Evolutionary conservation across 2,797 vertebrate species (phyloP), one percentile per base, ranked within the genome.

Genomic region (Bovichtus variegatus): DNA sequence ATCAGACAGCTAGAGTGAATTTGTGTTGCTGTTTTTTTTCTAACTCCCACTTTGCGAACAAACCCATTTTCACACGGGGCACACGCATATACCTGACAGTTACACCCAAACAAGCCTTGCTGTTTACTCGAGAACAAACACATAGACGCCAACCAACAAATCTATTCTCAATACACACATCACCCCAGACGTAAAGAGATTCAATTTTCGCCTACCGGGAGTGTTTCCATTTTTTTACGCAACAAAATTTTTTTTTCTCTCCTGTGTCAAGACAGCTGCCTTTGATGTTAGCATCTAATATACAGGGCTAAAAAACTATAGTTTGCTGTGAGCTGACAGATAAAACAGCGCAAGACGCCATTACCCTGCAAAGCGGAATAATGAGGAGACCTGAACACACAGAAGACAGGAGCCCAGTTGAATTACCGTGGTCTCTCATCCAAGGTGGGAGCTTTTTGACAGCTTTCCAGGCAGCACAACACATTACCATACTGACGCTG

Each of bases 271-370:
- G 94, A 93, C 92, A 92, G 92, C 92, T 89, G 81, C 90, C 91
- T 95, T 95, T 95, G 94, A 95, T 95, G 94, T 93, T 92, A 92
- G 92, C 94, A 94, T 94, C 91, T 93, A 94, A 94, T 94, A 95
- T 94, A 94, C 91, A 88, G 91, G 89, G 91, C 91, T 93, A 94
- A 94, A 94, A 94, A 94, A 95, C 93, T 92, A 92, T 93, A 94
- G 94, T 95, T 95, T 94, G 91, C 92, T 93, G 93, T 89, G 91
- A 93, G 93, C 93, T 95, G 94, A 95, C 94, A 95, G 94, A 95
- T 95, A 95, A 95, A 94, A 94, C 92, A 91, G 92, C 91, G 91
- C 91, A 93, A 93, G 93, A 93, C 91, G 93, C 93, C 93, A 94
- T 94, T 94, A 94, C 93, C 93, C 92, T 91, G 91, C 91, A 95